Percentiles rank a stretch among this genome's conserved stretches.
These are phyloP conservation scores for Drosophila nigrodunni DNA, from an alignment of 1,140 invertebrate genomes.

Conservation along the genomic window DNA sequence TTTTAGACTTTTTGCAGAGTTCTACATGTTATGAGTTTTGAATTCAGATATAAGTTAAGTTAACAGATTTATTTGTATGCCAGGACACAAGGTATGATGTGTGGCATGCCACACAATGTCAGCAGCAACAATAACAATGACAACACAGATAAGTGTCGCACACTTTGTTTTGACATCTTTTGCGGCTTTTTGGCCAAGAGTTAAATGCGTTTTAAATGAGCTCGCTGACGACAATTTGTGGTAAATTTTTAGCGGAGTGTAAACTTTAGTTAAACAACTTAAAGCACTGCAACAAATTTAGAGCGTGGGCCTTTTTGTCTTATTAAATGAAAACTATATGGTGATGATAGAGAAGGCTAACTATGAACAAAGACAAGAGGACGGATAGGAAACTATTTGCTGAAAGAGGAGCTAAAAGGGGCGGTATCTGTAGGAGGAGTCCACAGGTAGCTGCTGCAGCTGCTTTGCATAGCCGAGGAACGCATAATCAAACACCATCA, in stretches of 20 bases:
- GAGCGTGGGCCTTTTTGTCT: constrained; percentile 26
- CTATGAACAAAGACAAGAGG: constrained; percentile 5
- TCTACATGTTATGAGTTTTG: constrained; percentile 5
- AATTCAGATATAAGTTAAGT: constrained; percentile 41
- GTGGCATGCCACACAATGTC: constrained; percentile 48
- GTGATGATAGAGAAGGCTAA: constrained; percentile 46
- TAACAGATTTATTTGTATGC: constrained; percentile 66
- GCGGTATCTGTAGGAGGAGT: too few relatives aligned
- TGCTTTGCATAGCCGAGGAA: constrained; percentile 63
- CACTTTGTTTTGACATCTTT: constrained; percentile 47
- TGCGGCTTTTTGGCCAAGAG: constrained; percentile 36
- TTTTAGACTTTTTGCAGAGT: constrained; percentile 1
- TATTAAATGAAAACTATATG: constrained; percentile 52
- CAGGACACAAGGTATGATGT: constrained; percentile 57
- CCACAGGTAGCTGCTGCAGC: background rate
- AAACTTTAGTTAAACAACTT: constrained; percentile 38
- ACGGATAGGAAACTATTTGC: background rate
- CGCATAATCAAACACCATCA: constrained; percentile 76
- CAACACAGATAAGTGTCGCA: constrained; percentile 62
- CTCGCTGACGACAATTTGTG: constrained; percentile 46
- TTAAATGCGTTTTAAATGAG: constrained; percentile 64
- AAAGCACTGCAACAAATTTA: constrained; percentile 23
- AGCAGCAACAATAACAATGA: constrained; percentile 14
- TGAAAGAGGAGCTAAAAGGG: too few relatives aligned
- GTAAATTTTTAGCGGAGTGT: constrained; percentile 13